A percentile compares a stretch with the other conserved stretches of the same genome.
These are phyloP conservation scores for Pica pica DNA, from an alignment of 2,113 vertebrate species.

Conservation along the genomic window DNA sequence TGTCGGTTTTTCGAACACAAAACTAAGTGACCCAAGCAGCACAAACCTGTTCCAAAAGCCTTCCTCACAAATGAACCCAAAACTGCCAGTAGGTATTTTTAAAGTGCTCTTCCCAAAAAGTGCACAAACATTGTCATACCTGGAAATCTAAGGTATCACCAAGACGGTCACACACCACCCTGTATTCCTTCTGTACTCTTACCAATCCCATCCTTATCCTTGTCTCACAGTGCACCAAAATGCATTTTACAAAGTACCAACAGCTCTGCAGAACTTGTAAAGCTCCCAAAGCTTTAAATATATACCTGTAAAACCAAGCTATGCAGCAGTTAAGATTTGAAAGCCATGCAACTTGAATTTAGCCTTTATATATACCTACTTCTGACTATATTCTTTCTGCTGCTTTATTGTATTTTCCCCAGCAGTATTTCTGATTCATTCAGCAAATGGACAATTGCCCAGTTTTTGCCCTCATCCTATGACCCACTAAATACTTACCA, in stretches of 20 bases:
- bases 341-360: neutral
- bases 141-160: neutral
- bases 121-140: neutral
- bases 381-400: neutral
- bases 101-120: neutral
- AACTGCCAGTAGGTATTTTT: neutral
- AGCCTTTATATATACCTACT: neutral
- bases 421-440: neutral
- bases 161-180: neutral
- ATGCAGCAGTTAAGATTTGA: neutral
- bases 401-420: neutral
- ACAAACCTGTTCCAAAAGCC: neutral
- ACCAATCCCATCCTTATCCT: neutral
- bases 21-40: neutral
- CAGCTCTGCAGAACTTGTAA: neutral
- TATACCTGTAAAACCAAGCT: neutral
- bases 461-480: neutral
- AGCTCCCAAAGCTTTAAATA: neutral
- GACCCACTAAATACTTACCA: conserved; percentile 1
- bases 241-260: neutral
- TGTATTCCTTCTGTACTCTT: neutral
- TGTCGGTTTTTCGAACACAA: neutral
- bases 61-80: neutral
- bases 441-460: neutral
- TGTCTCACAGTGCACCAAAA: neutral